Base-by-base conservation (phyloP, 2,797 vertebrate genomes). In the Gallinago stenura region DNA sequence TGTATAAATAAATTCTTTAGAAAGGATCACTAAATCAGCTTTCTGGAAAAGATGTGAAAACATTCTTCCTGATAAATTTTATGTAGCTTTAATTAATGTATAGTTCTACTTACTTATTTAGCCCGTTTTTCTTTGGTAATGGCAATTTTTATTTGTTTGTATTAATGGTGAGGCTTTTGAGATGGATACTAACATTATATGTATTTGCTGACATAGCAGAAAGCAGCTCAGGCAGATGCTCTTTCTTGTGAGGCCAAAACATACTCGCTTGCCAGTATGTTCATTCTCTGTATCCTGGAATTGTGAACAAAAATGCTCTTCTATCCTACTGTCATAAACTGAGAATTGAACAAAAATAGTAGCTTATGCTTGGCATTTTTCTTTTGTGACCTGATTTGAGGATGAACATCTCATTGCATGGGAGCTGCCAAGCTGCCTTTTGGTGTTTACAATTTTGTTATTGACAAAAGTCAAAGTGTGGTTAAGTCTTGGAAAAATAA, bases 171-270 rank as follows among this genome's bases (percentile, higher is more conserved):
- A 83, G n/a, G 24, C 25, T 78, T 95, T 83, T 71, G 72, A 89
- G 50, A 20, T 31, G 7, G 26, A 18, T 33, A 12, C 8, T 64
- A 28, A 61, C 26, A 37, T 79, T 35, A 3, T 61, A 30, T 53
- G 2, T 90, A 22, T 78, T 76, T 90, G 58, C 92, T 93, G 88
- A 86, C 70, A 33, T 86, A 87, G 88, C 85, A 76, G 85, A 85
- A 90, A 96, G 58, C 83, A 84, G 41, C 77, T 89, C 39, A 75
- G 83, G 73, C 83, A 96, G 83, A 58, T 95, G 46, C 70, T 84
- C 53, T 71, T 90, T 81, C 70, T 65, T 89, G 50, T 31, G 58
- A 93, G 80, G 75, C 84, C 60, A 66, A 66, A 76, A 46, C n/a
- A 14, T 46, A 65, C 24, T 87, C 8, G 3, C 39, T 93, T 31